Conservation (phyloP, 2,888 invertebrate species). For the Andricus quercusramuli region DNA sequence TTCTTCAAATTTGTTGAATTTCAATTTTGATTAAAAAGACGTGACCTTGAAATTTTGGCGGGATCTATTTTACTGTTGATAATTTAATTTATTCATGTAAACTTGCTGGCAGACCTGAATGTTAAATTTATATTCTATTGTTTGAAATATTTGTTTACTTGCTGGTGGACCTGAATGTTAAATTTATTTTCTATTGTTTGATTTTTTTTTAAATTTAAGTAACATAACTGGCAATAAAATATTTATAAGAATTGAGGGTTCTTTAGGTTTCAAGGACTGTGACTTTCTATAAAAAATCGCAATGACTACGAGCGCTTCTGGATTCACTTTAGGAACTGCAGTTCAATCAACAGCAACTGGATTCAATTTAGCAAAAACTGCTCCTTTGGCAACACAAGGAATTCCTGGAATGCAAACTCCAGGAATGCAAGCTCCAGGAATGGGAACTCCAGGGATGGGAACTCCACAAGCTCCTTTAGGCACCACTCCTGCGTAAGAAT, state of each 20-base stretch:
- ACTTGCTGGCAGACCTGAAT: no score
- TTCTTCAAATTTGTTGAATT: not conserved
- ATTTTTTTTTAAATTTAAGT: no score
- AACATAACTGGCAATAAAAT: not conserved
- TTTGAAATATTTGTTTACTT: no score
- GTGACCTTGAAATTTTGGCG: not conserved
- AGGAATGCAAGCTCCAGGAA: no score
- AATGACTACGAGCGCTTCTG: slow-evolving; percentile 39
- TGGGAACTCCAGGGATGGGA: slow-evolving; percentile 54
- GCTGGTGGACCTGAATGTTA: no score
- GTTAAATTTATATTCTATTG: no score
- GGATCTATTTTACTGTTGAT: not conserved
- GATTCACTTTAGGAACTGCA: slow-evolving; percentile 59
- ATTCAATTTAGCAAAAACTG: slow-evolving; percentile 58
- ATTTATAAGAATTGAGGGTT: not conserved
- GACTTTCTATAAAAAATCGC: not conserved
- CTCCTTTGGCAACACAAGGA: slow-evolving; percentile 55
- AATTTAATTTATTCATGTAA: not conserved
- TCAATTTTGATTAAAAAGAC: not conserved
- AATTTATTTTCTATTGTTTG: no score
- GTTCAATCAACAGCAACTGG: slow-evolving; percentile 51
- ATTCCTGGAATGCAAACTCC: slow-evolving; percentile 30
- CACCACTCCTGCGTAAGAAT: slow-evolving; percentile 66
- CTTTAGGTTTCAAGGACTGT: not conserved
- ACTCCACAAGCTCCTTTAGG: slow-evolving; percentile 66